Conservation (phyloP, 2,888 invertebrate genomes). For the Rotaria socialis region DNA sequence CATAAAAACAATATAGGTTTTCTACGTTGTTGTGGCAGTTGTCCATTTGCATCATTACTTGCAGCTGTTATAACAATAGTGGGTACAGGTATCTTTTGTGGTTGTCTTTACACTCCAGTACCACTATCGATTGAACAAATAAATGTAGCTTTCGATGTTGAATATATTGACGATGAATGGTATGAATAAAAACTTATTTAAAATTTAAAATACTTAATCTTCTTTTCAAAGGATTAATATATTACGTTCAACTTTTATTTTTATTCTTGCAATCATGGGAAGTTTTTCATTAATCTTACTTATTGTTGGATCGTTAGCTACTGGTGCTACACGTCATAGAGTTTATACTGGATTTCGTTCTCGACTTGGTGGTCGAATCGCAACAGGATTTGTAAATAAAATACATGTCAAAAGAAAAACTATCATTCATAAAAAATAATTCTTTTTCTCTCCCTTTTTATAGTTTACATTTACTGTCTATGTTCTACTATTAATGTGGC, state of each 20-base stretch:
- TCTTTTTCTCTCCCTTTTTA: neutral
- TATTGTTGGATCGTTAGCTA: constrained; percentile 43
- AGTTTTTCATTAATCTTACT: constrained; percentile 41
- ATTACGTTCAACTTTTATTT: constrained; percentile 33
- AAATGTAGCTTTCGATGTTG: constrained; percentile 16
- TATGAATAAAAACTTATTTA: neutral
- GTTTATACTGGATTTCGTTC: constrained; percentile 46
- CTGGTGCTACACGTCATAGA: constrained; percentile 44
- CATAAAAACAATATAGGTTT: neutral
- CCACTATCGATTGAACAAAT: constrained; percentile 25
- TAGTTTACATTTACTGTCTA: constrained; percentile 44
- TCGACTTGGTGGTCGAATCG: constrained; percentile 42
- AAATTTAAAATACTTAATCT: too few species aligned
- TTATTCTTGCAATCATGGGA: constrained; percentile 41
- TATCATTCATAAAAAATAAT: neutral
- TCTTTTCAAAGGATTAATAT: neutral
- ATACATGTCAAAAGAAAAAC: neutral
- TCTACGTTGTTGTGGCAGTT: constrained; percentile 39
- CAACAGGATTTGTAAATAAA: constrained; percentile 41
- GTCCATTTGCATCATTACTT: constrained; percentile 46
- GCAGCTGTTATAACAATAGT: constrained; percentile 42
- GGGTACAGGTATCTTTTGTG: constrained; percentile 45
- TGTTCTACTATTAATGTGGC: constrained; percentile 38
- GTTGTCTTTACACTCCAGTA: constrained; percentile 40
- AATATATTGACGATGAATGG: constrained; percentile 44